Base-by-base conservation (phyloP, 2,113 vertebrate species). In the Callorhinus ursinus region DNA sequence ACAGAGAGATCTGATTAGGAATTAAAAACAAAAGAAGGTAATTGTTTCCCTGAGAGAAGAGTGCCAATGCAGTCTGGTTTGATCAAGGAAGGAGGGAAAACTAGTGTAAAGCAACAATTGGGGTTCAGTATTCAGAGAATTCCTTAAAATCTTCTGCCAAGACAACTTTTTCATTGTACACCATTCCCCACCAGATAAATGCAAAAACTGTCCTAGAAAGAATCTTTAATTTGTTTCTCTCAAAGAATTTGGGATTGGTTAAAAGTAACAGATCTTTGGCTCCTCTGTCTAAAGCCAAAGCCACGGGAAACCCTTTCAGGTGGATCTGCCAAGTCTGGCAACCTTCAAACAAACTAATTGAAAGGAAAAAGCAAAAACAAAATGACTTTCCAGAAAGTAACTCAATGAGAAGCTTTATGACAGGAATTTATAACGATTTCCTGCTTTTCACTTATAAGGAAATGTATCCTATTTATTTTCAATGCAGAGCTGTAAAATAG, bases 321-420 rank as follows among this genome's bases (percentile, higher is more conserved):
- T 95, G 28, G 84, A n/a, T n/a, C 65, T 96, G 96, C 88, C 92
- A 97, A 24, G n/a, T 10, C 69, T 74, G 92, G 90, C 76, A 39
- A 6, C 16, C 89, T 81, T 95, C 63, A 74, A 97, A 26, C 36
- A 92, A 95, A 77, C 46, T 16, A 82, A 92, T 5, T 4, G 15
- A 90, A 96, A 96, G 7, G 36, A 57, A 74, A 69, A 63, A 84
- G 51, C 36, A 79, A 89, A 95, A 93, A 72, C 63, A 82, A 72
- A 14, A 13, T 77, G 49, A 42, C 80, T 96, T 93, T 97, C 33
- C 33, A 87, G 51, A 46, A 76, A 96, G 57, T 42, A 87, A 90
- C 33, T 80, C 65, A 28, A 69, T 39, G 55, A 69, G 92, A 97
- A 96, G 91, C 8, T 51, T 97, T 88, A 65, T 93, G 96, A 97